Percentiles rank a stretch among this genome's conserved stretches.
Conservation (phyloP, 2,113 vertebrate genomes). For the Mungos mungo region DNA sequence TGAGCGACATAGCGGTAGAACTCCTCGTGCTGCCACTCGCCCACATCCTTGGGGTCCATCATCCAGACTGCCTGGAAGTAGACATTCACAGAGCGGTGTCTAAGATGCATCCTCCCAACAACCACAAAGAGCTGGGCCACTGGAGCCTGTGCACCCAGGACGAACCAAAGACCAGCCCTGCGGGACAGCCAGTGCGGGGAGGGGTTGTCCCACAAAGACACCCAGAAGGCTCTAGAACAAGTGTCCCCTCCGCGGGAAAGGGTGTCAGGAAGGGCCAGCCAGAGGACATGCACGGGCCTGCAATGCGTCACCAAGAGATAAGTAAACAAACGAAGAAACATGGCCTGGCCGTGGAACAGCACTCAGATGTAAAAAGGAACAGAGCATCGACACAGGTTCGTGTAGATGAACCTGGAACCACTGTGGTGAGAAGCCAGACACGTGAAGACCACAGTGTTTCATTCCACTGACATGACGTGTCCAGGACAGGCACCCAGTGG, state of each 20-base stretch:
- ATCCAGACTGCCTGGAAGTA: slow-evolving; percentile 93
- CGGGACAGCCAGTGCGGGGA: neutral
- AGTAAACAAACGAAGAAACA: neutral
- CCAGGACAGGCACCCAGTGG: neutral
- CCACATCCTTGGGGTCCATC: slow-evolving; percentile 95
- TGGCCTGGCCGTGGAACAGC: fast-evolving
- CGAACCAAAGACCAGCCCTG: neutral
- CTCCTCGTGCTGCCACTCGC: slow-evolving; percentile 95
- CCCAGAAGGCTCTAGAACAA: neutral
- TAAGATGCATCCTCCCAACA: neutral
- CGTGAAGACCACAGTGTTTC: neutral
- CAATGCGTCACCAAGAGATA: fast-evolving
- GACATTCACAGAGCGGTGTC: fast-evolving
- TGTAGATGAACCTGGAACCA: neutral
- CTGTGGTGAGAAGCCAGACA: neutral
- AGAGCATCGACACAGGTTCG: no score
- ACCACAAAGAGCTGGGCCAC: neutral
- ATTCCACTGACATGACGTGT: neutral
- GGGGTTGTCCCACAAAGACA: neutral
- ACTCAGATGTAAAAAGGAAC: neutral
- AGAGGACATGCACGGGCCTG: neutral
- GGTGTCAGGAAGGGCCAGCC: neutral
- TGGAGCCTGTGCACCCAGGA: fast-evolving
- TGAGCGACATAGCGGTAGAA: slow-evolving; percentile 95
- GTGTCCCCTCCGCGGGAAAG: neutral